Base-by-base conservation (phyloP, 2,113 vertebrate genomes). In the Salvator merianae region DNA sequence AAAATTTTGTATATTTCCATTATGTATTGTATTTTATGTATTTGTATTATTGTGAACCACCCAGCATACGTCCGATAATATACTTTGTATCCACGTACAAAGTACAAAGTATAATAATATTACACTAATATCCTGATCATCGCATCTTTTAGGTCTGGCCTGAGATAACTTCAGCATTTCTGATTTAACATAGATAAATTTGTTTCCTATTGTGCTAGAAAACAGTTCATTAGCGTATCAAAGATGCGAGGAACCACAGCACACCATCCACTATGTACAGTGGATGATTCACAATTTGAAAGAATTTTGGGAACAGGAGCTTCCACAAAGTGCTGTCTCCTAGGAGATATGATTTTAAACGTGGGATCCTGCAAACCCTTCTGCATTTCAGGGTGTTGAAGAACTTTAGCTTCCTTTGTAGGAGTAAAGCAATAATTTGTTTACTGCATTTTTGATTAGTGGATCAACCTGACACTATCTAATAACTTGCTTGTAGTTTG, bases 301-400 rank as follows among this genome's bases (percentile, higher is more conserved):
- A 40, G 73, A 65, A 83, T 76, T 68, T 68, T 83, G n/a, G 81
- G 68, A 66, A 74, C 47, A 83, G 24, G 75, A 22, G 20, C 24
- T 50, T 83, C 40, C 69, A 75, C 34, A 68, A 53, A 83, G 43
- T 53, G 7, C 43, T 34, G n/a, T 83, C 62, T 77, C 82, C 73
- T 83, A 66, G 82, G 82, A 77, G 68, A 83, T 72, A 76, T 55
- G 47, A 28, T 77, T 76, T 53, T 53, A 68, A 66, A 77, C 53
- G 73, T 69, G 32, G 82, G 65, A 36, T 84, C 28, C 24, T 69
- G 68, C 16, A 68, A 65, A 69, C 18, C 7, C 69, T 43, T 13
- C 63, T 80, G 65, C 18, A 65, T 80, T 80, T 69, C n/a, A 69
- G 30, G 2, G 20, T 68, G 65, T 34, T 43, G 30, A 26, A 50